Evolutionary conservation across 2,113 vertebrate species (phyloP), one percentile per base, ranked within the genome.

Genomic region (Alethe diademata): DNA sequence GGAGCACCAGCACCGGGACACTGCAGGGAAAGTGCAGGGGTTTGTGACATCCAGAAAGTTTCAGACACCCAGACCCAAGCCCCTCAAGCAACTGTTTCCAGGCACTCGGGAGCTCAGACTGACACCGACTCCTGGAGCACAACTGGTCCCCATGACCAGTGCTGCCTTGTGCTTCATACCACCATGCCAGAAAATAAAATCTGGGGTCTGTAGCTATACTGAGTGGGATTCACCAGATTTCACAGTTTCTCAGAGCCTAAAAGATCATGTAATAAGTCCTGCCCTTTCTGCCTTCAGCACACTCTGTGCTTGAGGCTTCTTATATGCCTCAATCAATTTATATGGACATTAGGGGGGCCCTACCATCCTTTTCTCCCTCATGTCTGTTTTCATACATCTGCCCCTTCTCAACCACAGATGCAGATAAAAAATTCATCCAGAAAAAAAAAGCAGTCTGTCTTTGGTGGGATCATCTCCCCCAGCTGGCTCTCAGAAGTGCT

Each of bases 321-420:
- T 11, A 7, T 84, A 66, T 9, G 43, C 50, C 92, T 84, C 82
- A 78, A 45, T 65, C 74, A 73, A 90, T 86, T 94, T 70, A 88
- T 31, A 64, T 36, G 58, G 78, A 83, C 5, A 11, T 88, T 94
- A 86, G 2, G 0, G 47, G 11, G 42, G 26, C 35, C 56, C 9
- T 51, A 56, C 40, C 38, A 19, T 65, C 45, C 45, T 88, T 66
- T 93, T 51, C 42, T 95, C 60, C 38, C 15, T 92, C 64, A 86
- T 71, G 75, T 23, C 58, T 66, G 4, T 19, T 92, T 90, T 74
- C 43, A 70, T 17, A 35, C 14, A 58, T 74, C n/a, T 78, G 60
- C 18, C 51, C 29, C 38, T 62, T 80, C 42, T 33, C 2, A 3
- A 58, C 8, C 76, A 74, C 0, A 1, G 23, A 91, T 38, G 13